Percentiles rank a stretch among this genome's conserved stretches.
These are phyloP conservation scores for Otolemur crassicaudatus DNA, from an alignment of 2,797 vertebrate genomes.

Conservation along the genomic window DNA sequence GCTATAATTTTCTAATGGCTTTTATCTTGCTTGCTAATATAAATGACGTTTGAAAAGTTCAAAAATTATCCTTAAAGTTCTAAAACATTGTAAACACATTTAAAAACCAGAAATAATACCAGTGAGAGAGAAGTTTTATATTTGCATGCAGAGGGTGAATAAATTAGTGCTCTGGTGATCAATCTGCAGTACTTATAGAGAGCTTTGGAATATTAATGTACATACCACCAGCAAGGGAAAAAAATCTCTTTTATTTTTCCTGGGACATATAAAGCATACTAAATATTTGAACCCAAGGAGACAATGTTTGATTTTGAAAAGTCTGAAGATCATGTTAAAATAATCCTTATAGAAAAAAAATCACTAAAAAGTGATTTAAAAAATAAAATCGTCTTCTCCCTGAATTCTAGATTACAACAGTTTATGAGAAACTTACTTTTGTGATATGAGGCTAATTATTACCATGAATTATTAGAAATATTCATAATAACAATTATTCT, in stretches of 20 bases:
- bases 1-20: constrained; percentile 12
- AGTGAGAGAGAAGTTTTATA: constrained; percentile 26
- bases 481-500: neutral
- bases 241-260: constrained; percentile 53
- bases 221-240: neutral
- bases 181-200: constrained; percentile 13
- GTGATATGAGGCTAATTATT: constrained; percentile 34
- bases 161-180: constrained; percentile 40
- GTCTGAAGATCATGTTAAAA: neutral
- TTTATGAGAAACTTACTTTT: neutral
- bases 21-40: constrained; percentile 32
- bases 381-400: neutral
- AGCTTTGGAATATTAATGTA: constrained; percentile 67
- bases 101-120: constrained; percentile 29
- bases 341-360: neutral
- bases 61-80: neutral
- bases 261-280: constrained; percentile 15
- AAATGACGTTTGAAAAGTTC: neutral
- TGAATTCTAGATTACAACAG: neutral
- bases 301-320: constrained; percentile 52
- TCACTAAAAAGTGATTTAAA: neutral
- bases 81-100: constrained; percentile 54
- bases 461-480: neutral
- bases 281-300: constrained; percentile 54
- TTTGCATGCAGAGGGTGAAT: constrained; percentile 39